Evolutionary conservation across 2,888 invertebrate species (phyloP).

Genomic region (Sesia apiformis): DNA sequence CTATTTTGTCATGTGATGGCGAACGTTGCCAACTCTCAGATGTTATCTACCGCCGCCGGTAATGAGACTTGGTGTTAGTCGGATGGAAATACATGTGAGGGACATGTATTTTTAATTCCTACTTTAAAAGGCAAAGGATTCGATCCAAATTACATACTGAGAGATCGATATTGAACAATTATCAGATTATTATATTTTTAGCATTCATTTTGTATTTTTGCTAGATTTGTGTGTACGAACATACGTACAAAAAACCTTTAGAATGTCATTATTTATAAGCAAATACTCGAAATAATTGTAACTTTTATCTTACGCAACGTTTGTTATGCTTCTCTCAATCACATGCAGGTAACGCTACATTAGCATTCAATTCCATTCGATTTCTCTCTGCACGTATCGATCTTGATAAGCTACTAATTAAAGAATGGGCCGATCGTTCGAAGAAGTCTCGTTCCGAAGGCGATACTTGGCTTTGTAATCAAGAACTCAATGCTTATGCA

Average conservation of each 20-base stretch:
- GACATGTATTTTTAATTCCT: conserved; percentile 36
- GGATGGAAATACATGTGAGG: conserved; percentile 37
- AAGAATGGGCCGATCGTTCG: conserved; percentile 43
- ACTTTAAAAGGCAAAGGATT: conserved; percentile 23
- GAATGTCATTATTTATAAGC: no score
- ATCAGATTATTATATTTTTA: no score
- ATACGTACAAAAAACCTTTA: no score
- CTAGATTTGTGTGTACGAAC: no score
- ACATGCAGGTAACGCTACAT: conserved; percentile 22
- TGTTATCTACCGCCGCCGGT: conserved; percentile 51
- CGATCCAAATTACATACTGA: neutral
- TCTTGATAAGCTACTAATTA: conserved; percentile 57
- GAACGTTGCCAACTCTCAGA: conserved; percentile 42
- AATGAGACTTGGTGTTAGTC: conserved; percentile 57
- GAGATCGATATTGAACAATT: no score
- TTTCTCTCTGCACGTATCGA: conserved; percentile 43
- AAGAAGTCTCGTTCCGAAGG: conserved; percentile 27
- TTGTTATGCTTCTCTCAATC: no score
- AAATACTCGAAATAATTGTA: no score
- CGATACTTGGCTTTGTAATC: conserved; percentile 53
- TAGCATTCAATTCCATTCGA: conserved; percentile 45
- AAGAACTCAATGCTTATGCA: conserved; percentile 53
- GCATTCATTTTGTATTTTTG: no score
- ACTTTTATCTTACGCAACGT: no score
- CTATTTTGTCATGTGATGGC: conserved; percentile 36